Evolutionary conservation across 2,113 vertebrate species (phyloP), one percentile per base, ranked within the genome.

Genomic region (Xenus cinereus): DNA sequence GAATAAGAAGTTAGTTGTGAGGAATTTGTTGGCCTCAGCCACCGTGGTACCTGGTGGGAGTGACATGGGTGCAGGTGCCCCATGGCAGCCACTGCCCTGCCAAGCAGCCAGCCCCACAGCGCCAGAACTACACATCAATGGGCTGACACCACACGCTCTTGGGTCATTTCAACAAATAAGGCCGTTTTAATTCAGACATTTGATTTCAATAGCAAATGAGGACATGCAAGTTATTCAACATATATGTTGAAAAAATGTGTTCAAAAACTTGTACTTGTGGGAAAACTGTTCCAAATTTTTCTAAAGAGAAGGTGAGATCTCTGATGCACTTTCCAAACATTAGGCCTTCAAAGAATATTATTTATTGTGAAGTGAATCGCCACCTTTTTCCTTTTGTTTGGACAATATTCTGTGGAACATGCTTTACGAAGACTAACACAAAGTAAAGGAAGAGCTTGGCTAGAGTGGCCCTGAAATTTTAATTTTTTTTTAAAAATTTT

Each of bases 321-420:
- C 23, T 2, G 1, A 22, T 18, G 22, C 12, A 12, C 41, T 71
- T 88, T 64, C 22, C 50, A 73, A 76, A 16, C 24, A 26, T 27
- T 59, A 64, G 26, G 76, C 30, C 57, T 81, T 87, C 46, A 43
- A 23, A 41, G 59, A 46, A 72, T 32, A 43, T 37, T 43, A 22
- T 39, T 56, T 73, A 43, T n/a, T n/a, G n/a, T n/a, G n/a, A n/a
- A 99, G 98, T 99, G 98, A 99, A 89, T 87, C 46, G 24, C 53
- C 77, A 89, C 72, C 8, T 63, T 94, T 87, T 62, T 48, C 78
- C 26, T 92, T 92, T 87, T 87, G 53, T 90, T 60, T 72, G 94
- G 97, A 95, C 93, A 66, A 71, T 91, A 60, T 80, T 96, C 81
- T 97, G 84, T 92, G 96, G 97, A 91, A 90, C 92, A 81, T 95